A percentile compares a stretch with the other conserved stretches of the same genome.
Conservation (phyloP, 2,113 vertebrate species). For the Pantherophis guttatus region DNA sequence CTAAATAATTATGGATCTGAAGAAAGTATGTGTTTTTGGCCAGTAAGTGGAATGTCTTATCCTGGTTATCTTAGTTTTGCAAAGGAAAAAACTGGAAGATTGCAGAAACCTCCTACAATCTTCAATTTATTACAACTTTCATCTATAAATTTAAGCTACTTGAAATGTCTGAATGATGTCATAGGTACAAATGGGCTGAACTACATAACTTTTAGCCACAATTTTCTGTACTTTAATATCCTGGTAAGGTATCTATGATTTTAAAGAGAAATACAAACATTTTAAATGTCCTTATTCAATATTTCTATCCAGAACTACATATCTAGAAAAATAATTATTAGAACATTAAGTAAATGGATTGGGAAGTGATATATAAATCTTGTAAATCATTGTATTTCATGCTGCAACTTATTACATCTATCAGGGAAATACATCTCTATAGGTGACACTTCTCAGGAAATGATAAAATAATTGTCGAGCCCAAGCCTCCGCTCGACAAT, state of each 20-base stretch:
- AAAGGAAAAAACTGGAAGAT: background rate
- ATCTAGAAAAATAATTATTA: background rate
- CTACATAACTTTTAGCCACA: background rate
- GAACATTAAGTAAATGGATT: background rate
- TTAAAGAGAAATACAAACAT: background rate
- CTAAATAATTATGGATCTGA: background rate
- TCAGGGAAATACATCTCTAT: background rate
- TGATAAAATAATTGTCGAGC: background rate
- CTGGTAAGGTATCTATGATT: background rate
- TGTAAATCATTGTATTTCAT: background rate
- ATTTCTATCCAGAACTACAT: background rate
- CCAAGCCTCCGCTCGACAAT: no score
- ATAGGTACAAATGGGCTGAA: background rate
- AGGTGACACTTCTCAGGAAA: background rate
- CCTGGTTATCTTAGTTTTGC: background rate
- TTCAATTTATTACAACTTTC: background rate
- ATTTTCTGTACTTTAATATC: background rate
- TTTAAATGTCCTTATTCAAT: background rate
- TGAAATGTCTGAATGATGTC: background rate
- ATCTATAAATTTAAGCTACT: background rate
- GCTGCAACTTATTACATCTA: background rate
- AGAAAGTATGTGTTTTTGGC: background rate
- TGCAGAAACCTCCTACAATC: background rate
- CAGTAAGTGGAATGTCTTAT: background rate
- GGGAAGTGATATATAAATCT: background rate